Evolutionary conservation across 2,888 invertebrate species (phyloP).

Genomic region (Flabesymbios commensalis): DNA sequence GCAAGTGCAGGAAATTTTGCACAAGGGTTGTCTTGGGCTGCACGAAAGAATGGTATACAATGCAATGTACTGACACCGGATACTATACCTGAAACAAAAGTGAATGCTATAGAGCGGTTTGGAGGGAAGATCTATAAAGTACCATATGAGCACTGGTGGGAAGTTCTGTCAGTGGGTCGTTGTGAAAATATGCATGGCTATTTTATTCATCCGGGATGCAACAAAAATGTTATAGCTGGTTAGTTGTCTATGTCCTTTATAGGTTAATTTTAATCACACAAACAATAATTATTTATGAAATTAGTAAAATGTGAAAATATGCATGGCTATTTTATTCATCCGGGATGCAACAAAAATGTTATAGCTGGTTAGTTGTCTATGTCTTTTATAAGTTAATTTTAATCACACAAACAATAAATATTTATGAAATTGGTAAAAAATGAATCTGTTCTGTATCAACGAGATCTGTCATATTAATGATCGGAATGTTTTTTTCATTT

Average conservation of each 20-base stretch:
- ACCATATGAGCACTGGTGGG: slow-evolving; percentile 51
- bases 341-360: slow-evolving; percentile 45
- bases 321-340: slow-evolving; percentile 49
- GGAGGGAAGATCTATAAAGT: slow-evolving; percentile 28
- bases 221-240: slow-evolving; percentile 53
- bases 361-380: slow-evolving; percentile 46
- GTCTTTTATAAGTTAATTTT: neutral
- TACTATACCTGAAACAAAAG: slow-evolving; percentile 20
- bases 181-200: slow-evolving; percentile 41
- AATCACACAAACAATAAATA: no score
- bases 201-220: slow-evolving; percentile 53
- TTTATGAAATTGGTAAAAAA: no score
- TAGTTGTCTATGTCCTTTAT: neutral
- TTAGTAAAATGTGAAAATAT: slow-evolving; percentile 42
- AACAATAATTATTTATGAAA: no score
- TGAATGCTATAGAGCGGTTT: slow-evolving; percentile 15
- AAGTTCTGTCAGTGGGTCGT: slow-evolving; percentile 39
- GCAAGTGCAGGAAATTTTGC: slow-evolving; percentile 58
- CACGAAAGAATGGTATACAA: slow-evolving; percentile 25
- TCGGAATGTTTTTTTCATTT: no score
- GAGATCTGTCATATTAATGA: no score
- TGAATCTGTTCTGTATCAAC: no score
- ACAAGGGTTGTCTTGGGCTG: slow-evolving; percentile 49
- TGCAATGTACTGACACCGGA: slow-evolving; percentile 21
- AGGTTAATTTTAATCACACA: neutral